These are phyloP conservation scores for Xanthia togata DNA, from an alignment of 2,888 invertebrate species.

Conservation along the genomic window DNA sequence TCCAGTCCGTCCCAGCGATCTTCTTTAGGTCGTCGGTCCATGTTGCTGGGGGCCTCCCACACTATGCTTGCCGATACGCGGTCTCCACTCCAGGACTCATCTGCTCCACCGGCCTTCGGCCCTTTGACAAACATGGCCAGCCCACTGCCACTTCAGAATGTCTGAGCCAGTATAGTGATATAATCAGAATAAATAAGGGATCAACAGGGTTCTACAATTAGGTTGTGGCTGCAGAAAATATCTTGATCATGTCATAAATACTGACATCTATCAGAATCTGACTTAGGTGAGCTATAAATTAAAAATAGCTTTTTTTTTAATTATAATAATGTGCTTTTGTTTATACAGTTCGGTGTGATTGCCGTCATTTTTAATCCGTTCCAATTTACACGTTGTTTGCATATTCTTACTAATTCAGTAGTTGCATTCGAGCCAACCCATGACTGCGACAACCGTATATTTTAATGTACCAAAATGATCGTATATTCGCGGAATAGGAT, in stretches of 20 bases:
- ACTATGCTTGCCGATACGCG: no score
- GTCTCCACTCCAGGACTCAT: no score
- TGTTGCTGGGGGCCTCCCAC: no score
- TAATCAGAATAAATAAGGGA: neutral
- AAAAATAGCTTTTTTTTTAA: neutral
- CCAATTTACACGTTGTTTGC: conserved; percentile 54
- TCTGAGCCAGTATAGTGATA: neutral
- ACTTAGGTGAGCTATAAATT: neutral
- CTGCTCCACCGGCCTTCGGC: no score
- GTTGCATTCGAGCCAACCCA: conserved; percentile 55
- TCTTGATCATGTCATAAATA: neutral
- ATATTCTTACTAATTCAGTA: conserved; percentile 55
- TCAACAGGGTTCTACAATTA: neutral
- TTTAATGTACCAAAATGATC: conserved; percentile 42
- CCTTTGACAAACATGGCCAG: no score
- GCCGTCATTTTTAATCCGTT: conserved; percentile 54
- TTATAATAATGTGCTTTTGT: neutral
- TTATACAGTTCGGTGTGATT: conserved; percentile 44
- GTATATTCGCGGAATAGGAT: conserved; percentile 25
- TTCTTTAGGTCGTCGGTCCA: no score
- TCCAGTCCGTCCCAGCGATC: no score
- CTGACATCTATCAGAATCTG: neutral
- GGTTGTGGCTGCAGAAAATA: neutral
- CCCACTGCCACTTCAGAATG: no score
- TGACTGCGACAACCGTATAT: conserved; percentile 41